Base-by-base conservation (phyloP, 2,888 invertebrate genomes). In the Aproaerema taeniolella region DNA sequence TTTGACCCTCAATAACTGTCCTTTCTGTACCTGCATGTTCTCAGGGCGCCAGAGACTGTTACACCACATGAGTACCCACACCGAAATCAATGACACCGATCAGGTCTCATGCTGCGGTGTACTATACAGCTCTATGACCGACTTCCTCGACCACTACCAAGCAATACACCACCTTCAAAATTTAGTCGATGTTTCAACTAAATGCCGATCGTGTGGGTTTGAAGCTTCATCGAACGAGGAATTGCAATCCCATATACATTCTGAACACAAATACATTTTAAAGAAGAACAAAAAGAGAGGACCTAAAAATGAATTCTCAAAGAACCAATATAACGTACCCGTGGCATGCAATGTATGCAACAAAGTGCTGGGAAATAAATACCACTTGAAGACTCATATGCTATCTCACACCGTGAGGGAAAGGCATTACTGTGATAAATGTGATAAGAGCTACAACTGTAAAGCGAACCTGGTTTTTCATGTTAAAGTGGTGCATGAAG, bases 311-410 rank as follows among this genome's bases (percentile, higher is more conserved):
- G n/a, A 56, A 53, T 24, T 39, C 51, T 39, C 51, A 1, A 59
- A 55, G 24, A 61, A 69, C 38, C 74, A 74, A 45, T 77, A 75
- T 42, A 65, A 66, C 39, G 71, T 76, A 10, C 78, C 80, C 0
- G 82, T 77, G 9, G 67, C 70, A 2, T 89, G 89, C 40, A 69
- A 76, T 0, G 74, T 81, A 9, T 89, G 89, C 50, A 75, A 81
- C 37, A 82, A 76, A 49, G 70, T 63, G 1, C 89, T 88, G 52
- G 67, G 73, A 39, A 72, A 88, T 63, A 75, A 88, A 64, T 74
- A 88, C 72, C 8, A 9, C 3, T 9, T 26, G 26, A 53, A 73
- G 9, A 56, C 67, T 1, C 90, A 90, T 51, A 61, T 79, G 67
- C 72, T 77, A 43, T 69, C 56, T 1, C 87, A 87, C 46, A 66